Conservation (phyloP, 2,888 invertebrate species). For the Drosophila multiciliata region DNA sequence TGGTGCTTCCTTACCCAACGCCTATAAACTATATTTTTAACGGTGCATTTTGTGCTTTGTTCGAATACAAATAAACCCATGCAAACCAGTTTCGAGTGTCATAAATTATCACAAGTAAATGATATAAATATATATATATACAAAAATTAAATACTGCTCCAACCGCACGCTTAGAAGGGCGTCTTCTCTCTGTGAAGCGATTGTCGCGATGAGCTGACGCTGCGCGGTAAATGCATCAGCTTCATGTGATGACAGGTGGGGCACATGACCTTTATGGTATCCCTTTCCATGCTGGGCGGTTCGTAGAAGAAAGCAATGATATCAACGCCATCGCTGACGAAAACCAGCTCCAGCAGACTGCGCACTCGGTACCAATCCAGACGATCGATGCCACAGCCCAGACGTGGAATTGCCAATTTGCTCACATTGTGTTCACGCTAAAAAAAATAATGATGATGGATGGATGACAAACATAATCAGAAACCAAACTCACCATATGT, state of each 20-base stretch:
- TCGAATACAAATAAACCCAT: conserved; percentile 44
- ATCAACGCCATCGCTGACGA: conserved; percentile 85
- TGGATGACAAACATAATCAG: neutral
- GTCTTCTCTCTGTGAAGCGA: conserved; percentile 74
- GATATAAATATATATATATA: conserved; percentile 25
- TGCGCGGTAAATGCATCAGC: conserved; percentile 65
- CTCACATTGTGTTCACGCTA: conserved; percentile 85
- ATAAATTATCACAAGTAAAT: conserved; percentile 24
- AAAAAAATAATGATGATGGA: neutral
- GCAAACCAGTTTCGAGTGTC: conserved; percentile 53
- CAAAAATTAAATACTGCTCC: conserved; percentile 8
- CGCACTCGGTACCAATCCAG: conserved; percentile 87
- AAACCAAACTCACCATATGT: conserved; percentile 79
- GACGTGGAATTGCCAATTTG: conserved; percentile 87
- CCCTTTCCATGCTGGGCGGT: conserved; percentile 66
- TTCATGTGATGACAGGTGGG: conserved; percentile 72
- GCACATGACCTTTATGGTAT: conserved; percentile 62
- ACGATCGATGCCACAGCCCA: conserved; percentile 89
- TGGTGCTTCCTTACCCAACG: conserved; percentile 33
- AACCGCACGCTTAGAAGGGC: conserved; percentile 45
- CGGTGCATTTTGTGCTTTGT: conserved; percentile 63
- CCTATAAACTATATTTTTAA: conserved; percentile 60
- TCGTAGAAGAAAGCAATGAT: conserved; percentile 86
- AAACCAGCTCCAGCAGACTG: conserved; percentile 86
- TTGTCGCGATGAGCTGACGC: conserved; percentile 63